These are phyloP conservation scores for Anthoscopus minutus DNA, from an alignment of 2,113 vertebrate genomes.

Conservation along the genomic window DNA sequence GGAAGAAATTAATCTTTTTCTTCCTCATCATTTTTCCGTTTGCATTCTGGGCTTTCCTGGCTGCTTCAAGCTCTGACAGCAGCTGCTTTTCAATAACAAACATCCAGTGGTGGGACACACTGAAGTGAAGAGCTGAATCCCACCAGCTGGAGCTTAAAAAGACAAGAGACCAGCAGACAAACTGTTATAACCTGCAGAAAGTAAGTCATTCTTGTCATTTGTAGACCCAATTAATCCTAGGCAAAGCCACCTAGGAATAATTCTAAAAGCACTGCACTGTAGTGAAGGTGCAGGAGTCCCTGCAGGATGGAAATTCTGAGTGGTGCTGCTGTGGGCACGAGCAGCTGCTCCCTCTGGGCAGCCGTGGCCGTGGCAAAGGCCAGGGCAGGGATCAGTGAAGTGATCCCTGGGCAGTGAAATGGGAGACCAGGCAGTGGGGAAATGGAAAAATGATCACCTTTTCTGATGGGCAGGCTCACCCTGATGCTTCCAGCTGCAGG, in stretches of 20 bases:
- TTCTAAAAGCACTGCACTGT: not conserved
- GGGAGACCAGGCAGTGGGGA: not conserved
- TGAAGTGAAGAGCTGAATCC: not conserved
- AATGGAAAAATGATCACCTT: not conserved
- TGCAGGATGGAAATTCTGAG: rapidly evolving
- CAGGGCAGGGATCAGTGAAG: not conserved
- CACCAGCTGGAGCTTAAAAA: not conserved
- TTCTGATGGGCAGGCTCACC: not conserved
- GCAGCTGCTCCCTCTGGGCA: not conserved
- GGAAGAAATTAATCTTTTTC: conserved; percentile 16
- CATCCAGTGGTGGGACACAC: not conserved
- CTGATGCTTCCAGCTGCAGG: not conserved
- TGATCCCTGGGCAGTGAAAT: not conserved
- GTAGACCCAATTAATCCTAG: not conserved
- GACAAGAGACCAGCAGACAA: not conserved
- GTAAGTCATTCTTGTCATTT: not conserved
- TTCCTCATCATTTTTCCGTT: not conserved
- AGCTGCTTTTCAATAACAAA: not conserved
- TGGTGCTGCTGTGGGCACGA: not conserved
- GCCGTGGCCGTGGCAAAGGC: rapidly evolving
- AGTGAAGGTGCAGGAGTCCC: not conserved
- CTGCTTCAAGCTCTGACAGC: not conserved
- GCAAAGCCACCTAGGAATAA: not conserved
- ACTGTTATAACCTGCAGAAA: not conserved
- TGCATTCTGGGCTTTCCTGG: not conserved